Evolutionary conservation across 2,888 invertebrate genomes (phyloP).

Genomic region (Acleris literana): DNA sequence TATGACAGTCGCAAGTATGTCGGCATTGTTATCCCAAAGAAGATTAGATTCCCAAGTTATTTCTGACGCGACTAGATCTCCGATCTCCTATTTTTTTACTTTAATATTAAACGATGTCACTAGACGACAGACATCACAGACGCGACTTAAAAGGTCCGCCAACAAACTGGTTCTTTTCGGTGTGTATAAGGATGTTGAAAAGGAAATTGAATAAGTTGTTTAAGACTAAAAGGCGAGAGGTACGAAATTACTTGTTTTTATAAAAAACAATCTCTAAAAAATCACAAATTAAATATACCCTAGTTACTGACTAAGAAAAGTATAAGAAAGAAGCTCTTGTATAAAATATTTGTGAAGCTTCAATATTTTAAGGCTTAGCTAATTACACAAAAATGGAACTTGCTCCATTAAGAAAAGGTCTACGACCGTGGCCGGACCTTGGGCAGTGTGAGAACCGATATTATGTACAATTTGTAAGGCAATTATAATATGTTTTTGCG

Average conservation of each 20-base stretch:
- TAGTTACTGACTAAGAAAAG: neutral
- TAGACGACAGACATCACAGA: neutral
- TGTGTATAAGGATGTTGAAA: neutral
- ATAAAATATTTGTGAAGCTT: constrained; percentile 8
- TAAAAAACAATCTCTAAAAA: neutral
- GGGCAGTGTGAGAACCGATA: constrained; percentile 16
- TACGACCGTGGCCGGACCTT: constrained; percentile 23
- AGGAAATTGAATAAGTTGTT: neutral
- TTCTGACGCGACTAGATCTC: too few relatives aligned
- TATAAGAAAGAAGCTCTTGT: constrained; percentile 7
- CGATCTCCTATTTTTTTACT: too few relatives aligned
- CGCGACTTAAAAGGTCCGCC: neutral
- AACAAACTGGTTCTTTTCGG: neutral
- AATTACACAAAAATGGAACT: constrained; percentile 29
- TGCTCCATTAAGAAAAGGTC: constrained; percentile 33
- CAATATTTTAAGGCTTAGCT: constrained; percentile 6
- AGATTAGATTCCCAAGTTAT: too few relatives aligned
- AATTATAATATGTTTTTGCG: constrained; percentile 19
- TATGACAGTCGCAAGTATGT: too few relatives aligned
- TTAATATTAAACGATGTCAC: too few relatives aligned
- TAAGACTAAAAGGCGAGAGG: neutral
- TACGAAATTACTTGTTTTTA: too few relatives aligned
- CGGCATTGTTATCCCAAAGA: too few relatives aligned
- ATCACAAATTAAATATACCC: neutral
- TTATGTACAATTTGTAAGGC: constrained; percentile 17